Evolutionary conservation across 2,797 vertebrate species (phyloP).

Genomic region (Danio kyathit): DNA sequence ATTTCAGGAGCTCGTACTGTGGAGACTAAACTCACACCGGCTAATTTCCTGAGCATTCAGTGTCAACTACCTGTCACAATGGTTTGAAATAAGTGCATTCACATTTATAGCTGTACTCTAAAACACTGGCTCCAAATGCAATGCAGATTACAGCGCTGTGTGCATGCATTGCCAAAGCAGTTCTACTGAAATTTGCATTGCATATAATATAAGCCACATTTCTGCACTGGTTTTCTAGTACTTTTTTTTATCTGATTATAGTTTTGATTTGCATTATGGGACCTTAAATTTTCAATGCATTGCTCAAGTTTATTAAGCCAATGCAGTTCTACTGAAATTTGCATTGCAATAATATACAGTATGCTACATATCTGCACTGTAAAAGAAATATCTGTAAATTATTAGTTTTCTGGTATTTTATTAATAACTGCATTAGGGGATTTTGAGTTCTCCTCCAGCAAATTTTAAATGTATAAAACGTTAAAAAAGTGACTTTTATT

Average conservation of each 20-base stretch:
- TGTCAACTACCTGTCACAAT: conserved; percentile 65
- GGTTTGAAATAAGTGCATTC: conserved; percentile 61
- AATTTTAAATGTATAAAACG: no score
- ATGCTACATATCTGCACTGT: no score
- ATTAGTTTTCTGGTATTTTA: no score
- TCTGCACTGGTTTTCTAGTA: no score
- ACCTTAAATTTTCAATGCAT: neutral
- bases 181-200: neutral
- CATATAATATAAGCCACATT: no score
- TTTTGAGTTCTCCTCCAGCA: no score
- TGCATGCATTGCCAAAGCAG: neutral
- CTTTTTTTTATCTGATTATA: no score
- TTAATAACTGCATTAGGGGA: no score
- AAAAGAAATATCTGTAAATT: no score
- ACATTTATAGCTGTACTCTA: conserved; percentile 51
- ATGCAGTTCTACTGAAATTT: neutral
- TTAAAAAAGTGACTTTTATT: no score
- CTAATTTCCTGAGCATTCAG: conserved; percentile 63
- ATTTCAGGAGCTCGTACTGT: conserved; percentile 52
- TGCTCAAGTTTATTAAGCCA: neutral
- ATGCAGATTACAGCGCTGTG: neutral
- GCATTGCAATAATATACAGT: no score
- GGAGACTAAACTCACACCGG: conserved; percentile 42
- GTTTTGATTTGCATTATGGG: no score
- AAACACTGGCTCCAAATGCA: neutral